Evolutionary conservation across 2,113 vertebrate genomes (phyloP), one percentile per base, ranked within the genome.

Genomic region (Toxostoma redivivum): DNA sequence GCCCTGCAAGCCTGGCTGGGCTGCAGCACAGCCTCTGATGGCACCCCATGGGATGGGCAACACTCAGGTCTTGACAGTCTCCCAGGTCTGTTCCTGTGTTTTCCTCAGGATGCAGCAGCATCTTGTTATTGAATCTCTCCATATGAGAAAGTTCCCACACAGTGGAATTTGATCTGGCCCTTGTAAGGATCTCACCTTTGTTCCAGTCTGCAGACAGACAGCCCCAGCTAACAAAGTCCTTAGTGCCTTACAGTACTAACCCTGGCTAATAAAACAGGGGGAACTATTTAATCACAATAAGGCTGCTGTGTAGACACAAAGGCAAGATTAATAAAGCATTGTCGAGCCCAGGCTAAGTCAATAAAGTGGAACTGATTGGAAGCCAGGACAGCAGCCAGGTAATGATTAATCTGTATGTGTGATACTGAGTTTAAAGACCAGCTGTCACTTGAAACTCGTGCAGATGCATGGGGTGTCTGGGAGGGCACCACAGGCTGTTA

Each of bases 281-380:
- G 30, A 85, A 74, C 18, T 45, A 40, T 33, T 50, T 53, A 48
- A 51, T 53, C 69, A 86, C 45, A 64, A 30, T 53, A 64, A 71
- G 33, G 51, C 81, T 76, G 82, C 80, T 71, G 4, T 18, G 33
- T 57, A 53, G 73, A 90, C 65, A 92, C 44, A 83, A 88, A 79
- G 48, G 35, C 51, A 90, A 86, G 72, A 86, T 90, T 94, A 88
- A 90, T 62, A 94, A 81, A 57, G 51, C 51, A 57, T 70, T 88
- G 79, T 77, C 0, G 2, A 74, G 71, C 61, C 38, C 2, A 1
- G n/a, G 79, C 44, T 53, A 81, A 78, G 53, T 88, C 76, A 90
- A 86, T 61, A 69, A 94, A 78, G 76, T 35, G 53, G 70, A 94
- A 71, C 47, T 79, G 86, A 84, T n/a, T 84, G 56, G 60, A 54